Evolutionary conservation across 2,113 vertebrate genomes (phyloP).

Genomic region (Cygnus buccinator): DNA sequence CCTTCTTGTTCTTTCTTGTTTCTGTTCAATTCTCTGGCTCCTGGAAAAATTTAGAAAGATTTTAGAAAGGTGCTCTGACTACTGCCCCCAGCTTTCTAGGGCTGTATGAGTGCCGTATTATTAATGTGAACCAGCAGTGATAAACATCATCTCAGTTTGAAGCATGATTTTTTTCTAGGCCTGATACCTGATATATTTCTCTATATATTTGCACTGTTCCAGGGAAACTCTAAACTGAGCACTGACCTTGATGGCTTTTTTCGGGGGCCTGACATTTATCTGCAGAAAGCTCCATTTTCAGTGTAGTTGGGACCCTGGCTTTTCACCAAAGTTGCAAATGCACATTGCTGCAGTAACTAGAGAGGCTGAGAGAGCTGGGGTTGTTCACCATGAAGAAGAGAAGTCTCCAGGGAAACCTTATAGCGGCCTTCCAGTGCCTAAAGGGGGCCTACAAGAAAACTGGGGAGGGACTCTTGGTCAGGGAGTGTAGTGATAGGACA

Average conservation of each 20-base stretch:
- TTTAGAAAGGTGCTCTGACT: background rate
- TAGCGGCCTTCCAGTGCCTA: background rate
- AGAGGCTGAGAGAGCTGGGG: too few relatives aligned
- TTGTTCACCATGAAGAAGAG: too few relatives aligned
- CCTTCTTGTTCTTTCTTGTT: background rate
- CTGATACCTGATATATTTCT: background rate
- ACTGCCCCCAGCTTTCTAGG: background rate
- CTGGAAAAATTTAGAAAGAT: background rate
- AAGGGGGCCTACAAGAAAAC: background rate
- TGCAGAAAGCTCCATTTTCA: background rate
- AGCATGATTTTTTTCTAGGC: background rate
- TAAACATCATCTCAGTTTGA: background rate
- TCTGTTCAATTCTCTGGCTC: background rate
- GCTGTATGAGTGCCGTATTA: background rate
- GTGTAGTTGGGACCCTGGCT: background rate
- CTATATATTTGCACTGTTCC: background rate
- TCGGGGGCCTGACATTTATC: background rate
- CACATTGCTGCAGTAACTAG: background rate
- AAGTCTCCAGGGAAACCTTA: too few relatives aligned
- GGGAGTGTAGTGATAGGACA: background rate
- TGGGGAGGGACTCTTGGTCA: background rate
- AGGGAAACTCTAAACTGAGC: background rate
- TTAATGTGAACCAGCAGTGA: background rate
- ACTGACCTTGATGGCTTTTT: background rate
- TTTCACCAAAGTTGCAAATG: background rate